These are phyloP conservation scores for Forbesichthys papilliferus DNA, from an alignment of 2,113 vertebrate species.

Conservation along the genomic window DNA sequence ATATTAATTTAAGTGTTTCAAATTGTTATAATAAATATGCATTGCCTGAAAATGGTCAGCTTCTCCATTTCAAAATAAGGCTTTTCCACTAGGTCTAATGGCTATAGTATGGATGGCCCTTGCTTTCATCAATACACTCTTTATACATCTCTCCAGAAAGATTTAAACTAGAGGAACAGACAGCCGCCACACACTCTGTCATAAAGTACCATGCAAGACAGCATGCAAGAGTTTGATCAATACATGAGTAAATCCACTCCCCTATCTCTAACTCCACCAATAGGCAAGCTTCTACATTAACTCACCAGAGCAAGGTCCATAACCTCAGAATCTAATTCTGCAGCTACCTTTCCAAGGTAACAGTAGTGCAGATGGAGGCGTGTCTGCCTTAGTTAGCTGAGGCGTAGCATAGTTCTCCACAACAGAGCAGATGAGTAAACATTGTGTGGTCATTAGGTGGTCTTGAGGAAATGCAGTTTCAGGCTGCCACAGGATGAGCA, in stretches of 20 bases:
- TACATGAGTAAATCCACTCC: conserved; percentile 56
- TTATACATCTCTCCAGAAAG: too few relatives aligned
- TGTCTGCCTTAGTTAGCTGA: background rate
- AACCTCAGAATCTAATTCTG: conserved; percentile 69
- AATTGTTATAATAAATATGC: too few relatives aligned
- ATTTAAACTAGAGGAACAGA: too few relatives aligned
- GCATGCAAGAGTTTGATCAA: conserved; percentile 59
- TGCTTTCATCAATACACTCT: too few relatives aligned
- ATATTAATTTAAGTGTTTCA: too few relatives aligned
- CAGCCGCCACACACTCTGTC: background rate
- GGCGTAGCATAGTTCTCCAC: background rate
- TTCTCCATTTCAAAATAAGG: too few relatives aligned
- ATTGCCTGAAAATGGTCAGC: too few relatives aligned
- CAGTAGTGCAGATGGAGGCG: conserved; percentile 44
- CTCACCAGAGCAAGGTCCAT: conserved; percentile 54
- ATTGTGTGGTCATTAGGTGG: background rate
- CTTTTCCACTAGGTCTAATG: too few relatives aligned
- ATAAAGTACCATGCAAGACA: conserved; percentile 53
- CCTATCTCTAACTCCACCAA: conserved; percentile 43
- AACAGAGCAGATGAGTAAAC: conserved; percentile 9
- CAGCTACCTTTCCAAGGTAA: conserved; percentile 52
- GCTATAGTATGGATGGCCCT: too few relatives aligned
- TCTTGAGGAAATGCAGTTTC: conserved; percentile 13
- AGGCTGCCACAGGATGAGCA: conserved; percentile 40
- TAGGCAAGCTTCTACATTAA: conserved; percentile 61